These are phyloP conservation scores for Brachyistius frenatus DNA, from an alignment of 2,113 vertebrate genomes.

Conservation along the genomic window DNA sequence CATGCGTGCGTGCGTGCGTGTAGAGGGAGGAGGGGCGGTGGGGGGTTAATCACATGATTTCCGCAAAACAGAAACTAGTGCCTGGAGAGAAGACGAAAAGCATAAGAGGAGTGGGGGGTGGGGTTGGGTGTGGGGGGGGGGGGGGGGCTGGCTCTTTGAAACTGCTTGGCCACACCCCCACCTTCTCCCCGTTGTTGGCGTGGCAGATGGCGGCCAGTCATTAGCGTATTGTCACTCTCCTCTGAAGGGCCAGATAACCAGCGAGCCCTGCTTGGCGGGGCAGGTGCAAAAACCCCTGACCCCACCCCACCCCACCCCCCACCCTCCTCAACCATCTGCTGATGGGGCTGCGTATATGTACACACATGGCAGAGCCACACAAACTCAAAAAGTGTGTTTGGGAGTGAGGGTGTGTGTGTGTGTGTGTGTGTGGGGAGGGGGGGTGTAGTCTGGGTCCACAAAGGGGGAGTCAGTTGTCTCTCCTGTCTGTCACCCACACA, in stretches of 20 bases:
- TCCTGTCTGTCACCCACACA: constrained; percentile 27
- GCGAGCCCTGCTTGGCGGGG: constrained; percentile 82
- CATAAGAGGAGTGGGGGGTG: constrained; percentile 13
- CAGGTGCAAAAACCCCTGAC: constrained; percentile 89
- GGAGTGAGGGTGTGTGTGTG: constrained; percentile 1
- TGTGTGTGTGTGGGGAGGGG: background rate
- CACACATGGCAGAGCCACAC: constrained; percentile 38
- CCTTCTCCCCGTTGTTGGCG: constrained; percentile 75
- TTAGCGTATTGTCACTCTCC: constrained; percentile 89
- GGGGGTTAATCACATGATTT: constrained; percentile 65
- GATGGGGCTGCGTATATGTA: constrained; percentile 51
- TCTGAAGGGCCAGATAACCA: constrained; percentile 86
- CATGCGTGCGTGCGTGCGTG: background rate
- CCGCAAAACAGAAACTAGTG: constrained; percentile 72
- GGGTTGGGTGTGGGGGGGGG: constrained; percentile 2
- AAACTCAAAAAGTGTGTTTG: constrained; percentile 36
- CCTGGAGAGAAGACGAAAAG: constrained; percentile 45
- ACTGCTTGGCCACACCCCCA: constrained; percentile 64
- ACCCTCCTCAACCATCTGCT: constrained; percentile 77
- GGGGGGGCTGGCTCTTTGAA: constrained; percentile 58
- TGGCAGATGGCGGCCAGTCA: constrained; percentile 88
- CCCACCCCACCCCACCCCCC: constrained; percentile 74
- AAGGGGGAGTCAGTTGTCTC: constrained; percentile 58
- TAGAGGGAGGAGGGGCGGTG: background rate
- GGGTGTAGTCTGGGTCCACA: constrained; percentile 34